Evolutionary conservation across 2,797 vertebrate species (phyloP).

Genomic region (Coilia nasus): DNA sequence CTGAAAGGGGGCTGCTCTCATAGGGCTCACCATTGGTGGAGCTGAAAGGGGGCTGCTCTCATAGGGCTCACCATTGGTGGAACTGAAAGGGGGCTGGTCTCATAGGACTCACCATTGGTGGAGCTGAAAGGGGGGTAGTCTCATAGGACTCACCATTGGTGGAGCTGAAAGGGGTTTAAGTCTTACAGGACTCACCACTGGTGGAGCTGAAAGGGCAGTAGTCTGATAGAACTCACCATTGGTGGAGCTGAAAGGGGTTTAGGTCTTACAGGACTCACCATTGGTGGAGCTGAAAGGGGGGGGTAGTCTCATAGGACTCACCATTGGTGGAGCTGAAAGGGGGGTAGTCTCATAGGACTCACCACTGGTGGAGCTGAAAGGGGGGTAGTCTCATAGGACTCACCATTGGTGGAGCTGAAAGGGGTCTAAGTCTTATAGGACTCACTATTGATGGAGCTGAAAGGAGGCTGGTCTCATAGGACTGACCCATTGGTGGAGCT

Average conservation of each 20-base stretch:
- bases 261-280: slow-evolving; percentile 80
- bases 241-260: no score
- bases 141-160: slow-evolving; percentile 84
- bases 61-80: no score
- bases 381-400: slow-evolving; percentile 55
- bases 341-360: slow-evolving; percentile 58
- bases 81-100: not conserved
- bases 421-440: no score
- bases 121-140: not conserved
- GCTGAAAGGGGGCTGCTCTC: no score
- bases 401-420: slow-evolving; percentile 79
- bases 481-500: slow-evolving; percentile 81
- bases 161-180: not conserved
- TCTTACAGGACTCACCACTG: slow-evolving; percentile 81
- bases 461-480: slow-evolving; percentile 20
- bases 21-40: no score
- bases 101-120: slow-evolving; percentile 85
- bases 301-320: slow-evolving; percentile 67
- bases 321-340: slow-evolving; percentile 72
- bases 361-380: slow-evolving; percentile 78
- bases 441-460: no score
- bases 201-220: no score
- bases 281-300: no score
- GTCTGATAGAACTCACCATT: slow-evolving; percentile 80
- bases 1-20: no score